Percentiles rank a stretch among this genome's conserved stretches.
Conservation (phyloP, 1,140 invertebrate species). For the Nylanderia fulva region DNA sequence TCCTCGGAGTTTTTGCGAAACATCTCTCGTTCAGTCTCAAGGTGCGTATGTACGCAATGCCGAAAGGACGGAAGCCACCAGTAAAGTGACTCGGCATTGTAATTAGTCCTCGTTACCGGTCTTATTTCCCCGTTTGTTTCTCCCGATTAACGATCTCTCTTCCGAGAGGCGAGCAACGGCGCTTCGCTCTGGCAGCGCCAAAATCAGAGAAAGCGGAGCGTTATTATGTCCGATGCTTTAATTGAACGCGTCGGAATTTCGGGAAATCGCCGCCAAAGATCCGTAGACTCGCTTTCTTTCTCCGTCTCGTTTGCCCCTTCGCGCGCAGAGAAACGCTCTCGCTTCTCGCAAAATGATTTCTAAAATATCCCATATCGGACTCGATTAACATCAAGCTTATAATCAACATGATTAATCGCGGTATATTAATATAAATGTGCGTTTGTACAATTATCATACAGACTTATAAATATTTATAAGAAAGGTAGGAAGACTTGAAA, state of each 20-base stretch:
- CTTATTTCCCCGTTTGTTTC: constrained; percentile 64
- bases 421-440: not conserved
- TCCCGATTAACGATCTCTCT: constrained; percentile 55
- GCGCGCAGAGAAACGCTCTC: constrained; percentile 6
- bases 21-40: no score
- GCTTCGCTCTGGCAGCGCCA: constrained; percentile 51
- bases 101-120: constrained; percentile 63
- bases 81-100: constrained; percentile 32
- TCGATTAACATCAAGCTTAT: constrained; percentile 1
- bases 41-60: not conserved
- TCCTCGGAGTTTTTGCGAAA: not conserved
- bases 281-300: constrained; percentile 50
- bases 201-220: constrained; percentile 65
- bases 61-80: constrained; percentile 35
- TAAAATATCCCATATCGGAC: not conserved
- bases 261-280: constrained; percentile 35
- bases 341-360: constrained; percentile 4
- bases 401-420: not conserved
- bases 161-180: constrained; percentile 36
- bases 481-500: not conserved
- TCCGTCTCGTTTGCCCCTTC: constrained; percentile 18
- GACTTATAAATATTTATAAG: not conserved
- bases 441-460: not conserved
- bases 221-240: constrained; percentile 58
- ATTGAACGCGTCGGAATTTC: constrained; percentile 57